Conservation (phyloP, 2,113 vertebrate species). For the Petaurus breviceps region DNA sequence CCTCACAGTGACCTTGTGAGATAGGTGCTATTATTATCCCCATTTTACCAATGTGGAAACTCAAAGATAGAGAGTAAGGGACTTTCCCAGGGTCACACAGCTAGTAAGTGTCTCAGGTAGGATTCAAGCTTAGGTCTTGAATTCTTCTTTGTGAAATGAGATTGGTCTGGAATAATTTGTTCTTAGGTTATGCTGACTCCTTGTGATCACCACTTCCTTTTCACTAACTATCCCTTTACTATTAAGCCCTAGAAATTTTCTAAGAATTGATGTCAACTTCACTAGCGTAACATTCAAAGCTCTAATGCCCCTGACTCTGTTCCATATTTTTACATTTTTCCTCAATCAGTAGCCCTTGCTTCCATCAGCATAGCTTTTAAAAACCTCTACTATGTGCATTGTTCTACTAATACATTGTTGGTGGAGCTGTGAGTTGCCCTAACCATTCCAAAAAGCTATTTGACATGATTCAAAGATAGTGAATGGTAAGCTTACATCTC, state of each 20-base stretch:
- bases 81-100: background rate
- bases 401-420: background rate
- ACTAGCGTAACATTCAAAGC: background rate
- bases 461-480: background rate
- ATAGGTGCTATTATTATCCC: background rate
- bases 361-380: background rate
- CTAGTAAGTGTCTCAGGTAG: background rate
- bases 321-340: background rate
- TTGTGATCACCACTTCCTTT: background rate
- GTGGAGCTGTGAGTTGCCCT: background rate
- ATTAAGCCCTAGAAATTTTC: background rate
- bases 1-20: background rate
- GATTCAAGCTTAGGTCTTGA: background rate
- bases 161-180: background rate
- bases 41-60: background rate
- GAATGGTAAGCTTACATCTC: background rate
- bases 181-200: background rate
- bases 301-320: background rate
- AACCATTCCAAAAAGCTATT: background rate
- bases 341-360: background rate
- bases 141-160: background rate
- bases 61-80: background rate
- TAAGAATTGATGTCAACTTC: background rate
- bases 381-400: background rate
- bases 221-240: background rate